These are phyloP conservation scores for Megaceryle alcyon DNA, from an alignment of 2,797 vertebrate genomes.

Conservation along the genomic window DNA sequence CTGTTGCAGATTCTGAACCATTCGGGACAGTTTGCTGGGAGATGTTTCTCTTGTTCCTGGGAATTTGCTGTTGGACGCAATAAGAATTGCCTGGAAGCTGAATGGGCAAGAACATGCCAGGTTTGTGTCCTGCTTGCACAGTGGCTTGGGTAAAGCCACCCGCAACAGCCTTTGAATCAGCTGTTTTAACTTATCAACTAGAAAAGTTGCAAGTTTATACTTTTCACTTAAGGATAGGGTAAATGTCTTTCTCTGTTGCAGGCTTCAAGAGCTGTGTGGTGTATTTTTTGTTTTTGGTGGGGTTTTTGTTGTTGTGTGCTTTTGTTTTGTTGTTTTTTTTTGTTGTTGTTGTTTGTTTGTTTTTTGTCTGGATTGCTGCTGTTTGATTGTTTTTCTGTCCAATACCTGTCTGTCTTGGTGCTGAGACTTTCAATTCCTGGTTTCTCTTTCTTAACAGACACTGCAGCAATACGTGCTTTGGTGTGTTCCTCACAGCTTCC, in stretches of 20 bases:
- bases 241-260: neutral
- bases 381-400: neutral
- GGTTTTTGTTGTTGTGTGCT: too few relatives aligned
- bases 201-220: neutral
- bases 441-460: neutral
- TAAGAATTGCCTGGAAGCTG: neutral
- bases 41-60: neutral
- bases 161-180: neutral
- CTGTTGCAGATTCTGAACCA: neutral
- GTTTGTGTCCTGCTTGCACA: neutral
- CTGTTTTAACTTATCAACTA: neutral
- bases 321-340: neutral
- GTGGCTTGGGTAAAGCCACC: neutral
- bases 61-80: neutral
- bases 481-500: accelerated
- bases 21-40: neutral
- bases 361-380: neutral
- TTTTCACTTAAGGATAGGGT: neutral
- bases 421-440: neutral
- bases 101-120: neutral
- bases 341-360: neutral
- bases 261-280: neutral
- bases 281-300: neutral
- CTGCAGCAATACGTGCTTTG: neutral
- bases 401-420: neutral